Conservation (phyloP, 2,797 vertebrate species). For the Harpagifer antarcticus region DNA sequence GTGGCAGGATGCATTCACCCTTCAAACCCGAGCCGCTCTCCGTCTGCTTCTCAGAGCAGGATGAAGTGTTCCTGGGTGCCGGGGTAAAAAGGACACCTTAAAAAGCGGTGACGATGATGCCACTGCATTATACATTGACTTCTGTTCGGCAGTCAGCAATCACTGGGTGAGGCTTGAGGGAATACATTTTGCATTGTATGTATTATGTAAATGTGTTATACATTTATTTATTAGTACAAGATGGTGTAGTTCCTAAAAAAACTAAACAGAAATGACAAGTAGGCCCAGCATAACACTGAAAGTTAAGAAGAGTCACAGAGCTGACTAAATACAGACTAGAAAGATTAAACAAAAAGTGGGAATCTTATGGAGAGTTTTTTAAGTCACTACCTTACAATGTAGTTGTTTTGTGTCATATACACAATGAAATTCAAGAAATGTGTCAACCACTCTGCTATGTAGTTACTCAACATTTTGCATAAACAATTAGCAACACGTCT, state of each 20-base stretch:
- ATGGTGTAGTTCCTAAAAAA: slow-evolving; percentile 39
- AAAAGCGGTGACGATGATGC: slow-evolving; percentile 49
- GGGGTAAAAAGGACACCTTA: slow-evolving; percentile 70
- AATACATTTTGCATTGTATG: slow-evolving; percentile 69
- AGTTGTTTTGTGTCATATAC: neutral
- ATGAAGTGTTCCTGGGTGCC: slow-evolving; percentile 33
- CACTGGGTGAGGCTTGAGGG: slow-evolving; percentile 59
- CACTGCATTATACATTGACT: slow-evolving; percentile 71
- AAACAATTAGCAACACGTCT: neutral
- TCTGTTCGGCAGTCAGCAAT: slow-evolving; percentile 70
- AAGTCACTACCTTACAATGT: neutral
- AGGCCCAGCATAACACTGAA: slow-evolving; percentile 6
- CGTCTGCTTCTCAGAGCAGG: slow-evolving; percentile 23
- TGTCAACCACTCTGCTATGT: neutral
- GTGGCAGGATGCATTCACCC: slow-evolving; percentile 45
- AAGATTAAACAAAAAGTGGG: neutral
- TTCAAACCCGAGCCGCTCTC: slow-evolving; percentile 43
- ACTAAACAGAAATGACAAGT: slow-evolving; percentile 17
- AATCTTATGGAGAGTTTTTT: slow-evolving; percentile 1
- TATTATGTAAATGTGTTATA: slow-evolving; percentile 71
- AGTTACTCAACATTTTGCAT: neutral
- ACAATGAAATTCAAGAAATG: neutral
- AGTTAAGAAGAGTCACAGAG: slow-evolving; percentile 16
- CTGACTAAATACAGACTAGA: slow-evolving; percentile 6
- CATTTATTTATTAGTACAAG: slow-evolving; percentile 74